phyloP scores from a whole-genome alignment of 1,140 invertebrate species.

The Drosophila hydei region DNA sequence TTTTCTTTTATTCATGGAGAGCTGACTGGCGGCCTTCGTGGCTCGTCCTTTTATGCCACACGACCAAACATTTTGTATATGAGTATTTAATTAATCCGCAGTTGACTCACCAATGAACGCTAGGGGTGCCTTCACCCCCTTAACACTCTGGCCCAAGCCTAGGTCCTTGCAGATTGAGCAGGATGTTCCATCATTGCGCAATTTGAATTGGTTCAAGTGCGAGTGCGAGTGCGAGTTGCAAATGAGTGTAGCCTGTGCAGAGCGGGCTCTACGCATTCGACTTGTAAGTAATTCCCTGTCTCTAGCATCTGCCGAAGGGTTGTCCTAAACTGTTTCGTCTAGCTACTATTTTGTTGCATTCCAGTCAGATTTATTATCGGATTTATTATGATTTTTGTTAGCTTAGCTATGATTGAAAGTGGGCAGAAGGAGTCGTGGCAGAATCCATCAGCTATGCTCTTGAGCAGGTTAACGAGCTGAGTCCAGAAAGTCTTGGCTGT shows the following conservation, averaged over 20 bases:
- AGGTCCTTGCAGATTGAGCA: constrained; percentile 30
- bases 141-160: neutral
- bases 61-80: constrained; percentile 72
- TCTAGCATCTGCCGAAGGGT: neutral
- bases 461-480: too few species aligned
- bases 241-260: constrained; percentile 31
- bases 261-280: constrained; percentile 31
- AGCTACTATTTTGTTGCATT: too few species aligned
- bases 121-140: constrained; percentile 39
- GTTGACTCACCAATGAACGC: constrained; percentile 67
- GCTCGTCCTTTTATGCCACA: constrained; percentile 46
- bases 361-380: too few species aligned
- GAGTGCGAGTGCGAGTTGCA: constrained; percentile 2
- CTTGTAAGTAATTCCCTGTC: neutral
- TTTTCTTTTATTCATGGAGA: constrained; percentile 45
- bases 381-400: too few species aligned
- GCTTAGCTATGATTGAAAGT: too few species aligned
- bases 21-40: constrained; percentile 8
- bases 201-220: constrained; percentile 31
- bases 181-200: constrained; percentile 42
- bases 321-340: too few species aligned
- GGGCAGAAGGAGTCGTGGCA: too few species aligned
- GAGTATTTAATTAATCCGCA: constrained; percentile 80
- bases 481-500: too few species aligned
- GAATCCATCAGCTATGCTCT: too few species aligned